Evolutionary conservation across 2,888 invertebrate genomes (phyloP), one percentile per base, ranked within the genome.

Genomic region (Stenodera caucasica): DNA sequence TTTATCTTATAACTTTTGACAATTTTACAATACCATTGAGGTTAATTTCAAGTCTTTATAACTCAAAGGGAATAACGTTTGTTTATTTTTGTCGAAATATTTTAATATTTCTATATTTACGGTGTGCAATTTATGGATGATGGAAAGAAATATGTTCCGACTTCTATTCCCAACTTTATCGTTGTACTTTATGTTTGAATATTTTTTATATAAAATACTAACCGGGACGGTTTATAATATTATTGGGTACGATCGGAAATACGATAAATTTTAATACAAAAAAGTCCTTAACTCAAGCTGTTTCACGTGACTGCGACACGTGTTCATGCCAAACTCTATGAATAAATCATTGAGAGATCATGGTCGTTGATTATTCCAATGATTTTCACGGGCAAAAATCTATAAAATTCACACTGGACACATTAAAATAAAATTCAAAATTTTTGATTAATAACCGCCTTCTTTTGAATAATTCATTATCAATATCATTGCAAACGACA

Each of bases 241-340:
- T 18, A 7, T 15, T 15, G 7, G 49, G 11, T 23, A 37, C 45
- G 53, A 57, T 60, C 49, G 57, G 49, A 29, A 53, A 60, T 57
- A 53, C 60, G 33, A 60, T 60, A 60, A 60, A 60, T 60, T 60
- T 60, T 60, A 8, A 60, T 60, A 60, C 53, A 60, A 50, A 57
- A 26, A 60, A 57, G 60, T 60, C 57, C 53, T 60, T 60, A 60
- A 35, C 50, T 21, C 23, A 56, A 60, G 29, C 40, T 45, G 50
- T 54, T 49, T 53, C 57, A 57, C 49, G 57, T 60, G 60, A 57
- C 53, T 51, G 57, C 55, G 49, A 53, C 60, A 60, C 56, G 56
- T 56, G 60, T 53, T 56, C 14, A 53, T 18, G 49, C 49, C 49
- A 56, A 53, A 52, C 45, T 52, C 52, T 37, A 52, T 52, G 45